Base-by-base conservation (phyloP, 37 sponge, comb jelly and placozoan species). In the Chondrosia reniformis region DNA sequence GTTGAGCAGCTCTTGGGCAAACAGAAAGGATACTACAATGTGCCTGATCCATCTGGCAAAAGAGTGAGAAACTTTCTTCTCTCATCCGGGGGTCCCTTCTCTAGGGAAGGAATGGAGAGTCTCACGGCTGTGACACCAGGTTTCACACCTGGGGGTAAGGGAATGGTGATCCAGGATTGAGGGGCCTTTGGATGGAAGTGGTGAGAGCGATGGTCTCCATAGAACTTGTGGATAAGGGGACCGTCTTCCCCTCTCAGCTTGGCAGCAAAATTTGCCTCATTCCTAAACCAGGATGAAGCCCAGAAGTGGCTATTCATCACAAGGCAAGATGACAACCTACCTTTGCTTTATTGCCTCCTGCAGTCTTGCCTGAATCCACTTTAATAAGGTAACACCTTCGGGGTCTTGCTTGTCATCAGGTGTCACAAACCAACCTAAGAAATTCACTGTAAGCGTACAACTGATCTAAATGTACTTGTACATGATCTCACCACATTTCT, bases 21-120 rank as follows among this genome's bases (percentile, higher is more conserved):
- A n/a, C n/a, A n/a, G n/a, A n/a, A 17, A 25, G 37, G 71, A 76
- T 84, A 91, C 87, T 86, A 85, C 77, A 74, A 46, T 19, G 56
- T 56, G 34, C 85, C 83, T 21, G 93, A 80, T 4, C 93, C 89
- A 85, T 92, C 93, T 27, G 89, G 89, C 33, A 92, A 46, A 37
- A 74, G 67, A 21, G 76, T 56, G 24, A 92, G 55, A 61, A 77
- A 81, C 79, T 69, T 32, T 21, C 36, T 80, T 46, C 49, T 22
- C 19, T 79, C 81, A 34, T 86, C 85, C 40, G 19, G 4, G 7
- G 67, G 39, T 30, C 13, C 19, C 9, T 19, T 31, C 37, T 66
- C 67, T 31, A 6, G 19, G 9, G 67, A 66, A 17, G 67, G 67
- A 8, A 66, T 34, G 17, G 67, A 66, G 8, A 66, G 39, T 17